Evolutionary conservation across 2,113 vertebrate species (phyloP).

Genomic region (Cnemophilus loriae): DNA sequence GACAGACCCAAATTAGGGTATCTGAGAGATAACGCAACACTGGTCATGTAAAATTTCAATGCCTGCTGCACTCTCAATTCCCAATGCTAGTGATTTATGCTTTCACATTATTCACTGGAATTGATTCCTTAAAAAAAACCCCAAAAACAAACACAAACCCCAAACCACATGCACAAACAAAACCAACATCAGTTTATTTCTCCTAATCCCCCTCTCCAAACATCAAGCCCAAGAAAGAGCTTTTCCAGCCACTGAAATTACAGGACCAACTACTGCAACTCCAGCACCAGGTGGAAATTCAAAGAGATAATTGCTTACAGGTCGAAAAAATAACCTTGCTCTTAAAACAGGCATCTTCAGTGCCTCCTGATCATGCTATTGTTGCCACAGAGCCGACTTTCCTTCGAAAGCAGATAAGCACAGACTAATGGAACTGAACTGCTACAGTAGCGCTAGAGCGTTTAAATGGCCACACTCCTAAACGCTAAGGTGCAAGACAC

Average conservation of each 20-base stretch:
- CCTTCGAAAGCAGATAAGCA: background rate
- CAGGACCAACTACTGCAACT: background rate
- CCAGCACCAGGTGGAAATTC: background rate
- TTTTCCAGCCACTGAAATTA: background rate
- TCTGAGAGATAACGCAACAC: background rate
- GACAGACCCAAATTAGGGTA: background rate
- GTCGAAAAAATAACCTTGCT: background rate
- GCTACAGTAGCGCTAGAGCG: no score
- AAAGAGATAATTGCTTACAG: background rate
- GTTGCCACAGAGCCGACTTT: background rate
- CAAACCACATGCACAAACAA: background rate
- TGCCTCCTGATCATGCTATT: background rate
- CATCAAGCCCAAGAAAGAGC: background rate
- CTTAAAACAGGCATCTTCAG: background rate
- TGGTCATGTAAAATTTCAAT: background rate
- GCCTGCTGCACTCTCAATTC: background rate
- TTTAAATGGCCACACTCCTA: background rate
- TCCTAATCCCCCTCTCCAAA: background rate
- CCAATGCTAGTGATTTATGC: background rate
- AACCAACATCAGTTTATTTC: background rate
- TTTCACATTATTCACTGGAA: background rate
- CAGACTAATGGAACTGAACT: background rate
- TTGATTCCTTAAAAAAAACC: background rate
- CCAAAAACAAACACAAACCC: background rate
- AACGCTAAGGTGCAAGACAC: background rate